Conservation (phyloP, 2,113 vertebrate genomes). For the Cinclus mexicanus region DNA sequence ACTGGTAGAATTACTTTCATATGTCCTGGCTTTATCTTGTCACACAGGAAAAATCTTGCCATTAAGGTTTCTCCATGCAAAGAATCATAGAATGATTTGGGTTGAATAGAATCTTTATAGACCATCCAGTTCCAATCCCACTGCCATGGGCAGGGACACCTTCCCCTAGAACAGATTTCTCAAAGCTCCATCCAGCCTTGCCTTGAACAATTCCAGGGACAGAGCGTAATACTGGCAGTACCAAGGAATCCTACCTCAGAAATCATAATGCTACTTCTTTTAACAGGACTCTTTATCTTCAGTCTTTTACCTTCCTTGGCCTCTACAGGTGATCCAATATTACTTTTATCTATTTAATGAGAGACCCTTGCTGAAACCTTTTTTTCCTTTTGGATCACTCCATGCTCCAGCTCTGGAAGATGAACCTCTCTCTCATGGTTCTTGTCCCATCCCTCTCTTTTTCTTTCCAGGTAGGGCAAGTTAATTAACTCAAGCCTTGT, state of each 20-base stretch:
- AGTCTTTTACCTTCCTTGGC: neutral
- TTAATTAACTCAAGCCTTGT: neutral
- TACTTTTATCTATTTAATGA: neutral
- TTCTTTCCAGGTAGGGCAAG: neutral
- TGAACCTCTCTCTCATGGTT: neutral
- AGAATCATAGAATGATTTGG: neutral
- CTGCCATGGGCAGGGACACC: neutral
- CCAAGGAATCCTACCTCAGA: neutral
- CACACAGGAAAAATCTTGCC: neutral
- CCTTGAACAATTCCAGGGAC: neutral
- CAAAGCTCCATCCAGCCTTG: neutral
- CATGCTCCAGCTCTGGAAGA: neutral
- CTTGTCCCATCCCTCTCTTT: neutral
- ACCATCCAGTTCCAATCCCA: neutral
- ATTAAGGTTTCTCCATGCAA: neutral
- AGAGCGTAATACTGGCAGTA: neutral
- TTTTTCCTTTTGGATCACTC: neutral
- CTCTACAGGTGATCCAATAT: neutral
- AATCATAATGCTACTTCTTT: neutral
- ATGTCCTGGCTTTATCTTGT: neutral
- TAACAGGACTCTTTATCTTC: neutral
- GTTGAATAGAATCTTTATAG: neutral
- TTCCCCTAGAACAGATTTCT: neutral
- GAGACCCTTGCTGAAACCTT: neutral
- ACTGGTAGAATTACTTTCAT: neutral